Conservation (phyloP, 2,797 vertebrate genomes). For the Tympanoctomys barrerae region DNA sequence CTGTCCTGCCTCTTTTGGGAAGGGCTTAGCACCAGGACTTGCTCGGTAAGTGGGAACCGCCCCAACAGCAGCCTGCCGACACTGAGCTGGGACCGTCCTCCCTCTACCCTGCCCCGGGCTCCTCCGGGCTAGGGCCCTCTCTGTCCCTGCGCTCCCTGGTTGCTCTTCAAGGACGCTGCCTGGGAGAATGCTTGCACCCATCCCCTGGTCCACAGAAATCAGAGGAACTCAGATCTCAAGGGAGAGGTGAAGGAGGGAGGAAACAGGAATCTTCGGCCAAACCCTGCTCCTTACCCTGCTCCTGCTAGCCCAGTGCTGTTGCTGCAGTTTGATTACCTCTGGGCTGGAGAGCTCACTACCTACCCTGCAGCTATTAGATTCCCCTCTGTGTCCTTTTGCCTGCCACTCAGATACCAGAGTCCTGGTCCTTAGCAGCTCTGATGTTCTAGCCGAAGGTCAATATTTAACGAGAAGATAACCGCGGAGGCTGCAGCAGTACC, state of each 20-base stretch:
- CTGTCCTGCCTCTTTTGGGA: background rate
- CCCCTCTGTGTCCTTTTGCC: background rate
- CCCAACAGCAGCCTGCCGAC: too few species aligned
- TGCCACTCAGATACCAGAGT: background rate
- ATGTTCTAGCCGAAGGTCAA: background rate
- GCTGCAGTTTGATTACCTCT: background rate
- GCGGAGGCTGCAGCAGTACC: rapidly evolving
- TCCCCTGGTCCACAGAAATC: background rate
- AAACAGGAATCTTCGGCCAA: background rate
- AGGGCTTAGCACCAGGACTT: background rate
- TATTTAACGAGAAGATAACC: background rate
- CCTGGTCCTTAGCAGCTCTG: background rate
- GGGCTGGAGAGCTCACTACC: background rate
- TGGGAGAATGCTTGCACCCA: background rate
- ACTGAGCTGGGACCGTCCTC: background rate
- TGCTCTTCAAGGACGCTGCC: background rate
- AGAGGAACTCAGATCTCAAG: background rate
- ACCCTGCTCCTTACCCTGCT: background rate
- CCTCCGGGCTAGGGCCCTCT: background rate
- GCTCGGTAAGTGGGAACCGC: background rate
- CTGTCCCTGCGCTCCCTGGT: background rate
- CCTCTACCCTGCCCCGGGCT: background rate
- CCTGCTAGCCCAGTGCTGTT: background rate
- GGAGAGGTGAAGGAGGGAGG: background rate
- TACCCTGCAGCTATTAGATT: too few species aligned